Base-by-base conservation (phyloP, 1,140 invertebrate species). In the Tetragnatha versicolor region DNA sequence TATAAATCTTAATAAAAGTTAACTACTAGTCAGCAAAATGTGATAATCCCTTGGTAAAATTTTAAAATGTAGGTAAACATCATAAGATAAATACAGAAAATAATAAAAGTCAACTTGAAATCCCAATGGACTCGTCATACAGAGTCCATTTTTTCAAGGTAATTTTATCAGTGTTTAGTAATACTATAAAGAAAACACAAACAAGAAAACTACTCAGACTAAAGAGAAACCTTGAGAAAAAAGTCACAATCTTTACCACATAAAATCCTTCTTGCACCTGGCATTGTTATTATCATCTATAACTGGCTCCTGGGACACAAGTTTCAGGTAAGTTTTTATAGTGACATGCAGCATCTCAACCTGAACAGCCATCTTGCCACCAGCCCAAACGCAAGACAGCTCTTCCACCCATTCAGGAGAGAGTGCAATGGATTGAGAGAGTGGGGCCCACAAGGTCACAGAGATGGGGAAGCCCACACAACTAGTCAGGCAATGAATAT, bases 261-360 rank as follows among this genome's bases (percentile, higher is more conserved):
- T 45, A 3, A 45, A 45, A 2, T 45, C 12, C 42, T n/a, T 45
- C 12, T 45, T 45, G n/a, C n/a, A 14, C 42, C 3, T 10, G n/a
- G 12, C 2, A 45, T 45, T 14, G 12, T 45, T 45, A 45, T 1
- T 14, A 45, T 2, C 42, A 45, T 45, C n/a, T 45, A 3, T 10
- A 45, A 14, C 3, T 45, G 42, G n/a, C 14, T 47, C 31, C 29
- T 31, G 42, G 5, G 45, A 53, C 20, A 53, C 17, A 39, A 70
- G n/a, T 27, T 39, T 72, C 5, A 72, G 68, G 37, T 25, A 3
- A 14, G 14, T 47, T 17, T 49, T 58, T 20, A 75, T 63, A 49
- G 22, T 63, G 3, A 75, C 72, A 63, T 63, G 58, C 7, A 75
- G 33, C 72, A 75, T 63, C 20, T 75, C 42, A 31, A 61, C 55